Evolutionary conservation across 2,888 invertebrate species (phyloP).

Genomic region (Polydesmus complanatus): DNA sequence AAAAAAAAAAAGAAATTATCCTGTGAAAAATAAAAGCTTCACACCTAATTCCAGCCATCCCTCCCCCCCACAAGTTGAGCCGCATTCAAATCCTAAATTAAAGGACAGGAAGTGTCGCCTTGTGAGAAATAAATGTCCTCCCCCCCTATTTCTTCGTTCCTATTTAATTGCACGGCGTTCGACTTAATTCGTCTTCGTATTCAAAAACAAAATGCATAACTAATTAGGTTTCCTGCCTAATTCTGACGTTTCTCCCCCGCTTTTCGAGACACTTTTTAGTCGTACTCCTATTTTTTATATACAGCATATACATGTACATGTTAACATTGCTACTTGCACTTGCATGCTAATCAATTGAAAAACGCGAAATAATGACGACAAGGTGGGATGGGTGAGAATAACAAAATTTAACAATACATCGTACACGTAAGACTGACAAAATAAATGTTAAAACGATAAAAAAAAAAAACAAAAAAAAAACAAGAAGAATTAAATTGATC

Average conservation of each 20-base stretch:
- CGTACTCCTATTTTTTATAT: too few relatives aligned
- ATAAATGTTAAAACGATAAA: too few relatives aligned
- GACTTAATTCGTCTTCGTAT: not conserved
- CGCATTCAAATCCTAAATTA: not conserved
- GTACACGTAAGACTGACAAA: too few relatives aligned
- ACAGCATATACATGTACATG: too few relatives aligned
- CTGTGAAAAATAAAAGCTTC: not conserved
- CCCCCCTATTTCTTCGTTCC: not conserved
- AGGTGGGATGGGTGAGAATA: too few relatives aligned
- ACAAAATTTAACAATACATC: too few relatives aligned
- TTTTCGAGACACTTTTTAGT: too few relatives aligned
- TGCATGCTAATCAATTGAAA: too few relatives aligned
- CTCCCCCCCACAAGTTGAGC: not conserved
- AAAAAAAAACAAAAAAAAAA: too few relatives aligned
- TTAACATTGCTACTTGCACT: too few relatives aligned
- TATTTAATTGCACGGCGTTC: not conserved
- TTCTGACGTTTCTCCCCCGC: not conserved
- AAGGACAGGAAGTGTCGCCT: not conserved
- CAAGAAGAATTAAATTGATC: too few relatives aligned
- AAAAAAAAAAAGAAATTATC: not conserved
- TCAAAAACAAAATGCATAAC: not conserved
- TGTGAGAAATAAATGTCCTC: not conserved
- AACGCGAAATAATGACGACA: too few relatives aligned
- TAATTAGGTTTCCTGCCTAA: not conserved
- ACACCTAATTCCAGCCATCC: not conserved